phyloP scores from a whole-genome alignment of 2,797 vertebrate species.

The Tokudaia muenninki region DNA sequence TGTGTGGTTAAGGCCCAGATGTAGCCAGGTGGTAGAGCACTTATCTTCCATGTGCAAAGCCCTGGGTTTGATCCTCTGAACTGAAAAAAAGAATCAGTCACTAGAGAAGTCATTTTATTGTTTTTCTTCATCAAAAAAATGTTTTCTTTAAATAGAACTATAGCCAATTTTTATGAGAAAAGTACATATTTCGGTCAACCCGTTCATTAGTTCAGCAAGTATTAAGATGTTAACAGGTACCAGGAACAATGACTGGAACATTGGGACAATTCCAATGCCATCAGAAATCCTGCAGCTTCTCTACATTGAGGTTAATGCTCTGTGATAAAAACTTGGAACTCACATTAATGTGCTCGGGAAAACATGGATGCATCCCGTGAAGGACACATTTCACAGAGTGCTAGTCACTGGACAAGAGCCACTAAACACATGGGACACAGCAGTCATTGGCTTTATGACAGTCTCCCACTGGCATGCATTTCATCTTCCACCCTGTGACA shows the following conservation, averaged over 20 bases:
- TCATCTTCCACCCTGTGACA: not conserved
- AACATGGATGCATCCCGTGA: not conserved
- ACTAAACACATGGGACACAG: not conserved
- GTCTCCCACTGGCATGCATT: not conserved
- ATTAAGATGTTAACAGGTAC: constrained; percentile 41
- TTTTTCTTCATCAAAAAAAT: constrained; percentile 21
- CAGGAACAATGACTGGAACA: constrained; percentile 29
- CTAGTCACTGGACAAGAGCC: not conserved
- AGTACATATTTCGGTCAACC: constrained; percentile 40
- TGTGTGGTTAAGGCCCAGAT: not conserved
- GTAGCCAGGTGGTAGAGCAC: not conserved
- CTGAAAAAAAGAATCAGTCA: not conserved
- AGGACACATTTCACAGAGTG: not conserved
- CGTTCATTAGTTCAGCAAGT: constrained; percentile 16
- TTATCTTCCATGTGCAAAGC: not conserved
- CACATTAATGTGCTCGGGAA: not conserved
- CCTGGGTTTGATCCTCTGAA: not conserved
- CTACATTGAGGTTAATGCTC: not conserved
- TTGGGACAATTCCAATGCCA: not conserved
- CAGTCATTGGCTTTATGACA: not conserved
- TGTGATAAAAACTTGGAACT: not conserved
- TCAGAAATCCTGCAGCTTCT: constrained; percentile 1
- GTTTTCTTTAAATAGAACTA: not conserved
- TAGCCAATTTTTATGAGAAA: not conserved
- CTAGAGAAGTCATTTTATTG: constrained; percentile 6